These are phyloP conservation scores for Herminia tarsipennalis DNA, from an alignment of 2,888 invertebrate species.

Conservation along the genomic window DNA sequence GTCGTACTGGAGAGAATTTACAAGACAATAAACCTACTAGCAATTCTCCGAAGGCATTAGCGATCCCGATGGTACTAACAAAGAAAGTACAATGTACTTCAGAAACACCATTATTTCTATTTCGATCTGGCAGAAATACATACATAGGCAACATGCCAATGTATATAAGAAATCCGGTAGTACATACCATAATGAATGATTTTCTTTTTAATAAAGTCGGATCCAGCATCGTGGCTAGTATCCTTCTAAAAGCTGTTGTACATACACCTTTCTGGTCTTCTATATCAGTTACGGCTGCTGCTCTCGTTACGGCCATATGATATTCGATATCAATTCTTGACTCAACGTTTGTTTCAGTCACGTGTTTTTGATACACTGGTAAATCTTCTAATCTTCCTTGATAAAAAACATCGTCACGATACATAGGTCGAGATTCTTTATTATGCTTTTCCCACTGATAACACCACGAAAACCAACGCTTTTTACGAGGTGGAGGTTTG, in stretches of 20 bases:
- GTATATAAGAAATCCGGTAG: slow-evolving; percentile 62
- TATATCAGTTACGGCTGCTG: slow-evolving; percentile 70
- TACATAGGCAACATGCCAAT: slow-evolving; percentile 72
- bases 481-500: slow-evolving; percentile 36
- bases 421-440: slow-evolving; percentile 71
- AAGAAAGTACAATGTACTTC: slow-evolving; percentile 61
- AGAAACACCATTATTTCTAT: slow-evolving; percentile 58
- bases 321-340: slow-evolving; percentile 74
- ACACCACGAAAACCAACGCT: slow-evolving; percentile 36
- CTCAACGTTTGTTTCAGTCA: slow-evolving; percentile 52
- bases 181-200: slow-evolving; percentile 64
- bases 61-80: slow-evolving; percentile 69
- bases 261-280: slow-evolving; percentile 68
- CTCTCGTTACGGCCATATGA: slow-evolving; percentile 76
- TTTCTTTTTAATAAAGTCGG: slow-evolving; percentile 61
- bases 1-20: slow-evolving; percentile 59
- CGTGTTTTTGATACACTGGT: slow-evolving; percentile 72
- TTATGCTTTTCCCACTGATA: slow-evolving; percentile 69
- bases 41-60: slow-evolving; percentile 67
- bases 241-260: slow-evolving; percentile 71
- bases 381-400: slow-evolving; percentile 66
- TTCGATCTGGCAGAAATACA: slow-evolving; percentile 68
- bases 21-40: slow-evolving; percentile 59
- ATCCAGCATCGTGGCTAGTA: slow-evolving; percentile 79
- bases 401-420: slow-evolving; percentile 78